Conservation (phyloP, 2,113 vertebrate species). For the Theristicus caerulescens region DNA sequence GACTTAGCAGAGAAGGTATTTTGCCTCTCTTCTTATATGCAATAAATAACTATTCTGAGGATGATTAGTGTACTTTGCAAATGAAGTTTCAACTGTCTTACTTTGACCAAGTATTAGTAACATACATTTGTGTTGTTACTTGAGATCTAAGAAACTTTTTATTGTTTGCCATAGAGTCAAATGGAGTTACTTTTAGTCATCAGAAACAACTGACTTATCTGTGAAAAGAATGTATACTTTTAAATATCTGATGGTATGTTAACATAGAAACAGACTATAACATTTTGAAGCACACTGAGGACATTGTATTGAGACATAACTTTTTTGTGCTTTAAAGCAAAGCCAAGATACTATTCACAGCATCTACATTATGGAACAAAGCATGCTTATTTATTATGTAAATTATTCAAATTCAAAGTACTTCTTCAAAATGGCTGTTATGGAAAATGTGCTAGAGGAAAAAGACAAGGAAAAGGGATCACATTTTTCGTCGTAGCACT, state of each 20-base stretch:
- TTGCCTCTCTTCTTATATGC: neutral
- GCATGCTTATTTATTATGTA: neutral
- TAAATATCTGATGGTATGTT: neutral
- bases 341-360: neutral
- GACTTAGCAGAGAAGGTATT: neutral
- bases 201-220: neutral
- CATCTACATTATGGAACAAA: neutral
- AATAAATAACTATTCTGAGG: neutral
- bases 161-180: neutral
- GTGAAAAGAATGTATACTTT: neutral
- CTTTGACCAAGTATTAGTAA: neutral
- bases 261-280: neutral
- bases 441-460: neutral
- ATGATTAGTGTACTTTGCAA: neutral
- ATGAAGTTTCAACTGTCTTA: neutral
- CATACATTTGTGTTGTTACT: neutral
- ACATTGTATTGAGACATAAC: neutral
- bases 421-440: neutral
- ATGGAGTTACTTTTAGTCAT: neutral
- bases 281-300: neutral
- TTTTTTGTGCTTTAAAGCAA: neutral
- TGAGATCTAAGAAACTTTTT: neutral
- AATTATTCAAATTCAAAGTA: neutral
- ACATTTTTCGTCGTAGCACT: neutral
- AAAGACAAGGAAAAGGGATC: neutral